phyloP scores from a whole-genome alignment of 2,113 vertebrate genomes.

The Pteronura brasiliensis region DNA sequence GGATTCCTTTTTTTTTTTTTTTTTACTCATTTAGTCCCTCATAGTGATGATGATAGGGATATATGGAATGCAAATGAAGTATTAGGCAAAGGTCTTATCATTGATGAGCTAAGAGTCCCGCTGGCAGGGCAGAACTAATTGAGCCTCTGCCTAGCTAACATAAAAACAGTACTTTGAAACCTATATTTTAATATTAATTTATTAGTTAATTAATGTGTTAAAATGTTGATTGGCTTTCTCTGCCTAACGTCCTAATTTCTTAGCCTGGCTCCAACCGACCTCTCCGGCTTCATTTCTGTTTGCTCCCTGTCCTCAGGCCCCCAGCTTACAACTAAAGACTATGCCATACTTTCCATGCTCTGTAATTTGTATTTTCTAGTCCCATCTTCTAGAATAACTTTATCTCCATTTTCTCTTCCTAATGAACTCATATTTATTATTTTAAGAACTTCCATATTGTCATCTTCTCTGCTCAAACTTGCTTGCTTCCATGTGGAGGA shows the following conservation, averaged over 20 bases:
- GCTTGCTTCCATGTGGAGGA: neutral
- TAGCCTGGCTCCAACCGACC: neutral
- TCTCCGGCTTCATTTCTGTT: rapidly evolving
- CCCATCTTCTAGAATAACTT: neutral
- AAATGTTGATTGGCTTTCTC: neutral
- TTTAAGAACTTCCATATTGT: neutral
- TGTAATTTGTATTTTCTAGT: neutral
- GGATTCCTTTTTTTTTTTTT: neutral
- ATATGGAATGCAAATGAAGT: neutral
- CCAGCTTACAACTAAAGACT: neutral
- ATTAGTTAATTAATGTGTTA: neutral
- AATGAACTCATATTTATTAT: neutral
- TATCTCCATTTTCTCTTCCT: neutral
- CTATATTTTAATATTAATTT: neutral
- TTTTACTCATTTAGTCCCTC: neutral
- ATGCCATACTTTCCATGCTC: neutral
- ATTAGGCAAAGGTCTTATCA: neutral
- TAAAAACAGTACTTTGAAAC: neutral
- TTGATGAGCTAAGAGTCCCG: neutral
- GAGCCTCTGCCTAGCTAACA: neutral
- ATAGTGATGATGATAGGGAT: neutral
- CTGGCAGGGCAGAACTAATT: neutral
- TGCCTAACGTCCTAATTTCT: neutral
- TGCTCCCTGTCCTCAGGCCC: neutral
- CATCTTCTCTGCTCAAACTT: neutral